Conservation (phyloP, 2,113 vertebrate species). For the Eclectus roratus region DNA sequence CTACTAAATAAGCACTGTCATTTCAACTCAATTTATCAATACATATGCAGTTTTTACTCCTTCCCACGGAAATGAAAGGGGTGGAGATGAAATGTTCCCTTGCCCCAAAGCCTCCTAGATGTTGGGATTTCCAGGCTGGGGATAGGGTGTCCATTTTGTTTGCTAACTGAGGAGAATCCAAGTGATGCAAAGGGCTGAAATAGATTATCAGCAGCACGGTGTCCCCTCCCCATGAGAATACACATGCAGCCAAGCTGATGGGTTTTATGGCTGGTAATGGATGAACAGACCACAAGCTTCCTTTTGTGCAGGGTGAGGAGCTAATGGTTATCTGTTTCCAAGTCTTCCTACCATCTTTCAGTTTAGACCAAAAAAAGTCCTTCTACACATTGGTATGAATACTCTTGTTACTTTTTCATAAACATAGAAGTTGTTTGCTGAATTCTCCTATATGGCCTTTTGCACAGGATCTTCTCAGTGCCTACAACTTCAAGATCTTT, state of each 20-base stretch:
- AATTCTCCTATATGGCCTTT: background rate
- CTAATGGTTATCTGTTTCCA: background rate
- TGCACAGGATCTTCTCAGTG: background rate
- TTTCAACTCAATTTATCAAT: background rate
- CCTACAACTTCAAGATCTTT: background rate
- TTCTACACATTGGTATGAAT: fast-evolving
- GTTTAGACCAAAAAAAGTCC: background rate
- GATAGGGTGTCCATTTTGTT: background rate
- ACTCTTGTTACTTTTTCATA: background rate
- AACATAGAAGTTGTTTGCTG: background rate
- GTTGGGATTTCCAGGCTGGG: background rate
- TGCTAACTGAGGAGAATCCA: fast-evolving
- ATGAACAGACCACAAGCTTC: background rate
- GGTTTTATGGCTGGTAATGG: background rate
- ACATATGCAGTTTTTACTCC: background rate
- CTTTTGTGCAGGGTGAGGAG: background rate
- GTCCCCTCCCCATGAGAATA: background rate
- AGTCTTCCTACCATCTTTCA: background rate
- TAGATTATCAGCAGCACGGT: background rate
- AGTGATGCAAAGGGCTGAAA: background rate
- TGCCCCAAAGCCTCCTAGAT: background rate
- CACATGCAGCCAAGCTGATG: background rate
- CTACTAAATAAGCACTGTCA: background rate
- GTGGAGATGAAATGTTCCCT: background rate
- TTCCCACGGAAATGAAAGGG: background rate